Evolutionary conservation across 2,888 invertebrate genomes (phyloP).

Genomic region (Margaritifera margaritifera): DNA sequence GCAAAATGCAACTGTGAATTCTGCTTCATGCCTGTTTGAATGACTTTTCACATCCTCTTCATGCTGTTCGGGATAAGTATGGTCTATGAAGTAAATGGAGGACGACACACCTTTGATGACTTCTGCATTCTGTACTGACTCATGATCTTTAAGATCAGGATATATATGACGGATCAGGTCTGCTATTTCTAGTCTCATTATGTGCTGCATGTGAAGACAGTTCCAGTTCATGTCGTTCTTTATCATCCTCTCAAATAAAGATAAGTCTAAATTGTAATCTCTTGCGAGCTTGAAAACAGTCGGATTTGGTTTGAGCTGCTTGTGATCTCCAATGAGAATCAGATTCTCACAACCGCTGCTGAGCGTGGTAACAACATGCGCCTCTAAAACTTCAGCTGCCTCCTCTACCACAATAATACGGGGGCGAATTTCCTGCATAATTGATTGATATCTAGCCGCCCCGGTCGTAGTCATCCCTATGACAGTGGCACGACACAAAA

Average conservation of each 20-base stretch:
- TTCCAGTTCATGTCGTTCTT: conserved; percentile 79
- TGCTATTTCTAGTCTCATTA: conserved; percentile 64
- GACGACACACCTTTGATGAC: conserved; percentile 43
- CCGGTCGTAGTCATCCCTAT: conserved; percentile 71
- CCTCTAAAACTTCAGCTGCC: conserved; percentile 89
- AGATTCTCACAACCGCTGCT: conserved; percentile 84
- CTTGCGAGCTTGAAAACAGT: conserved; percentile 81
- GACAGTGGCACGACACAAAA: conserved; percentile 57
- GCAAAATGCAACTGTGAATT: conserved; percentile 46
- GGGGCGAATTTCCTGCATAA: conserved; percentile 64
- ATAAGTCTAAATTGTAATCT: conserved; percentile 81
- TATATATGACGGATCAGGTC: conserved; percentile 52
- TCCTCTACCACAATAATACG: conserved; percentile 82
- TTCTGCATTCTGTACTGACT: conserved; percentile 32
- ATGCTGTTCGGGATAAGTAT: conserved; percentile 36
- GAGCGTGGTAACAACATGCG: conserved; percentile 86
- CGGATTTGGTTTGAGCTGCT: conserved; percentile 84
- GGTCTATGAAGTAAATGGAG: conserved; percentile 58
- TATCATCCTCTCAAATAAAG: conserved; percentile 87
- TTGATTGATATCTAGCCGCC: conserved; percentile 63
- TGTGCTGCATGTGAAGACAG: conserved; percentile 77
- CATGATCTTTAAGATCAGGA: conserved; percentile 48
- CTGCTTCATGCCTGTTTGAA: conserved; percentile 56
- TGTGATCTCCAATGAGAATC: conserved; percentile 87
- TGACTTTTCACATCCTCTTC: conserved; percentile 47